Base-by-base conservation (phyloP, 2,113 vertebrate species). In the Empidonax alnorum region DNA sequence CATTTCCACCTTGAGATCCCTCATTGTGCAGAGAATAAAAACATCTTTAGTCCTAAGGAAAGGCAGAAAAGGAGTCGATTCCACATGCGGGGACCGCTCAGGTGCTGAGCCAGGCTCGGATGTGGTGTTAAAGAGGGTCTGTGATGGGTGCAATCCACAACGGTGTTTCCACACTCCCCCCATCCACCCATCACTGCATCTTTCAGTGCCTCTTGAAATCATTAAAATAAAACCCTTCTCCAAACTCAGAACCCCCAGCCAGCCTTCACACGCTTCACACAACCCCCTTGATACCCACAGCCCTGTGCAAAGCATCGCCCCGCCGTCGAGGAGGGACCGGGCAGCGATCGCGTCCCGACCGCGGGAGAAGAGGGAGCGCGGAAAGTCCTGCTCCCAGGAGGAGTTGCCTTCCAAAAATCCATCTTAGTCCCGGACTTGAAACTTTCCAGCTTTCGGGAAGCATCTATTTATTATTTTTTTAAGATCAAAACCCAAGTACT, bases 401-500 rank as follows among this genome's bases (percentile, higher is more conserved):
- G 30, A 74, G 15, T 53, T 79, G 42, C 49, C 55, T 77, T 52
- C 47, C 56, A 31, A 66, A 65, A 91, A 66, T 39, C 39, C 30
- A 0, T 67, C 84, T 62, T 10, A 72, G 63, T 33, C 55, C 65
- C 7, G 6, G 56, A 27, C 89, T 83, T 76, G 35, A 78, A 72
- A 66, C 9, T 74, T 9, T 0, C 12, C n/a, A 11, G 2, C 17
- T 61, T 61, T n/a, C 49, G n/a, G 28, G 10, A 9, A 19, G 19
- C 2, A 58, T 31, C 33, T 28, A 9, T 2, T 31, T 63, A n/a
- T 14, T 30, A 8, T 5, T 35, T 5, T 33, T 33, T 49, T 77
- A 46, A 2, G 1, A 37, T 20, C 13, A 8, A 55, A 79, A 12
- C 2, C 1, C 1, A 15, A 50, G 1, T 10, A 2, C 5, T 83